Evolutionary conservation across 2,113 vertebrate genomes (phyloP).

Genomic region (Thalassarche chlororhynchos): DNA sequence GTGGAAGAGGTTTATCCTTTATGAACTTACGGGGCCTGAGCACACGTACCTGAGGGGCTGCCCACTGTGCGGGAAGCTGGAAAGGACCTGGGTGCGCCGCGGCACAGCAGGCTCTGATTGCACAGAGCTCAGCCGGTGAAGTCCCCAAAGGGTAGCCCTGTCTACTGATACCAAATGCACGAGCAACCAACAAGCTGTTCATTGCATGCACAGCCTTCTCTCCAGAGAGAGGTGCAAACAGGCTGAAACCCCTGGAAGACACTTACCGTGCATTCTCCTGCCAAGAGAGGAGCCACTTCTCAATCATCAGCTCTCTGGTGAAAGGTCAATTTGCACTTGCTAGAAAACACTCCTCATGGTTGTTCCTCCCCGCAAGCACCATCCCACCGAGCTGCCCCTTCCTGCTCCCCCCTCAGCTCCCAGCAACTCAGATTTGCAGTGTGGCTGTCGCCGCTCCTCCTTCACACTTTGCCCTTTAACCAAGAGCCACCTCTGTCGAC

Average conservation of each 20-base stretch:
- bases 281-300: neutral
- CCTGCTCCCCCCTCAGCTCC: neutral
- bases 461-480: neutral
- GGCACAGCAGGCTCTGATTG: neutral
- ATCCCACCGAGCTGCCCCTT: neutral
- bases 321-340: neutral
- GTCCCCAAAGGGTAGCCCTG: neutral
- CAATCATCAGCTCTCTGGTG: neutral
- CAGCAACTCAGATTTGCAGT: neutral
- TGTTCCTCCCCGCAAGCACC: neutral
- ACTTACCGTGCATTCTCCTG: neutral
- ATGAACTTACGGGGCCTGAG: neutral
- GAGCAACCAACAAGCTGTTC: rapidly evolving
- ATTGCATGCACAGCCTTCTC: neutral
- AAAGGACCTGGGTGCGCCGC: neutral
- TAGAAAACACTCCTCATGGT: neutral
- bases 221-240: neutral
- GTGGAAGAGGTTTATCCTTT: neutral
- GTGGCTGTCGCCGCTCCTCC: neutral
- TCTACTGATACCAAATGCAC: neutral
- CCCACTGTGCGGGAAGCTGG: rapidly evolving
- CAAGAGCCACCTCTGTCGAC: neutral
- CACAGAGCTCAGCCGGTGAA: neutral
- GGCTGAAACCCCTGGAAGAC: neutral
- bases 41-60: neutral